Evolutionary conservation across 2,797 vertebrate species (phyloP).

Genomic region (Petrocephalus sullivani): DNA sequence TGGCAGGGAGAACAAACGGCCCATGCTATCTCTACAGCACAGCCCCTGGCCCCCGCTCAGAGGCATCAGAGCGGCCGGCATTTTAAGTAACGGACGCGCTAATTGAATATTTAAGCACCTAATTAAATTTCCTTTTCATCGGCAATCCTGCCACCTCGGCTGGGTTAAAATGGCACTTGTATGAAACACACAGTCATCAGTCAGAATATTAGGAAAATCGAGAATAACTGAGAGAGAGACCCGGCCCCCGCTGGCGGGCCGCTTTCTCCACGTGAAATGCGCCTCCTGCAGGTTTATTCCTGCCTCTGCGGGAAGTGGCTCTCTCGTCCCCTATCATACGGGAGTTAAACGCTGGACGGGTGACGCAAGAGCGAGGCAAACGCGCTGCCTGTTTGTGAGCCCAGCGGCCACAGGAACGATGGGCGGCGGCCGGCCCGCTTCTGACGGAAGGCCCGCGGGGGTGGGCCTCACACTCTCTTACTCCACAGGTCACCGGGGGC

Average conservation of each 20-base stretch:
- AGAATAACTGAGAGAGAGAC: background rate
- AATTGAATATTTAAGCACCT: conserved; percentile 63
- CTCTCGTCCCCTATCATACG: background rate
- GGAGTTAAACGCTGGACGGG: background rate
- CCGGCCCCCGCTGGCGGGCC: background rate
- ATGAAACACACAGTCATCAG: conserved; percentile 20
- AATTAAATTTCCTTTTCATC: conserved; percentile 56
- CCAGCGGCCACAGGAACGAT: background rate
- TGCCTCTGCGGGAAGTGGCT: background rate
- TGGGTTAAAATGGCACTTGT: conserved; percentile 37
- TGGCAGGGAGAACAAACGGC: conserved; percentile 31
- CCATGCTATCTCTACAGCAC: conserved; percentile 52
- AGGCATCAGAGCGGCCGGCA: conserved; percentile 47
- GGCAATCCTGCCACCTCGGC: conserved; percentile 39
- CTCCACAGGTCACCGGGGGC: background rate
- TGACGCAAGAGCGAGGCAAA: background rate
- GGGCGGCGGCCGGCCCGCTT: background rate
- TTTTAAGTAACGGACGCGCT: conserved; percentile 58
- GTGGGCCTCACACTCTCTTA: background rate
- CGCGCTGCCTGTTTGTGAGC: background rate
- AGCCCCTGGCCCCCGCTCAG: conserved; percentile 56
- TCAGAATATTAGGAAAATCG: conserved; percentile 25
- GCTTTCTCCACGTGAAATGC: background rate
- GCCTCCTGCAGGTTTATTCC: background rate
- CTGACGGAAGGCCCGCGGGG: background rate